phyloP scores from a whole-genome alignment of 2,113 vertebrate species.

The Hippocampus guttulatus region DNA sequence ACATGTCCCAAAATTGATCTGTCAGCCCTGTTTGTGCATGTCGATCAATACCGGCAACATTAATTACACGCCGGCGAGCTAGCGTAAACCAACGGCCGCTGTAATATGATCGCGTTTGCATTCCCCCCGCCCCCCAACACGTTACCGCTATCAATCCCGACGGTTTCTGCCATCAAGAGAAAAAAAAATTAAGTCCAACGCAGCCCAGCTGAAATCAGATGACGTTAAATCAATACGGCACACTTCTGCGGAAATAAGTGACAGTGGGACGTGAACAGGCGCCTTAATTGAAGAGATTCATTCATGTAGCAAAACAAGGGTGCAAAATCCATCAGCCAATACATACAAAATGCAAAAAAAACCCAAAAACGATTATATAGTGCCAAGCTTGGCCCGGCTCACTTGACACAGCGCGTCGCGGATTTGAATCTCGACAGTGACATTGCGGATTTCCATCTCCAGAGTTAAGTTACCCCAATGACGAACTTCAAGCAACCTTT shows the following conservation, averaged over 20 bases:
- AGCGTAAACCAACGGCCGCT: conserved; percentile 22
- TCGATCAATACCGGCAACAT: conserved; percentile 41
- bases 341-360: background rate
- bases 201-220: conserved; percentile 39
- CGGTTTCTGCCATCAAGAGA: conserved; percentile 32
- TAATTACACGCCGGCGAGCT: conserved; percentile 43
- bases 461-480: too few species aligned
- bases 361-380: too few species aligned
- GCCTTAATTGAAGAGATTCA: conserved; percentile 41
- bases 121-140: background rate
- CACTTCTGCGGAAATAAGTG: conserved; percentile 26
- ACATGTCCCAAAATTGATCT: conserved; percentile 40
- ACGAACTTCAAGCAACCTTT: too few species aligned
- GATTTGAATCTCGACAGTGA: too few species aligned
- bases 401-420: too few species aligned
- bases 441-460: too few species aligned
- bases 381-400: too few species aligned
- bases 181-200: conserved; percentile 27
- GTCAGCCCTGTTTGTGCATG: conserved; percentile 26
- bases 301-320: conserved; percentile 41
- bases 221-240: conserved; percentile 41
- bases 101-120: conserved; percentile 1
- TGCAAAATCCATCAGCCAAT: conserved; percentile 23
- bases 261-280: conserved; percentile 44
- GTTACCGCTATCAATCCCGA: conserved; percentile 48